phyloP scores from a whole-genome alignment of 2,888 invertebrate species.

The Drosophila helvetica region DNA sequence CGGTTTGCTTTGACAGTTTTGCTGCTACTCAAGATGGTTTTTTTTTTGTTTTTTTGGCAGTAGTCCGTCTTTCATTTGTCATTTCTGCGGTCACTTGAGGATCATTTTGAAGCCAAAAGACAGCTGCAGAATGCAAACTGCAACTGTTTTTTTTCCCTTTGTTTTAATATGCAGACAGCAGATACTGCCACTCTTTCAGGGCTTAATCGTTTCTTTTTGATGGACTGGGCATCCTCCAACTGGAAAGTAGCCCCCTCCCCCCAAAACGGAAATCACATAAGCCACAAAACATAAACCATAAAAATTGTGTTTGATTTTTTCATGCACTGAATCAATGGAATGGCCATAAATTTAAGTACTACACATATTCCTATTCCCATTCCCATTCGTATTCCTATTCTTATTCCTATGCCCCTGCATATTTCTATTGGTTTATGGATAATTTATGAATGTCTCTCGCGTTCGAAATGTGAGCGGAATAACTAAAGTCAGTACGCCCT shows the following conservation, averaged over 20 bases:
- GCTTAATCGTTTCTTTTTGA: constrained; percentile 58
- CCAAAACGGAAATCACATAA: constrained; percentile 71
- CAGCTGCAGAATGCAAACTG: constrained; percentile 24
- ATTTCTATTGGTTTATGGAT: constrained; percentile 56
- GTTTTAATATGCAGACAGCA: constrained; percentile 76
- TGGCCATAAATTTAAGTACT: constrained; percentile 68
- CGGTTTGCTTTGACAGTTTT: constrained; percentile 40
- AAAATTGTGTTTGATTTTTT: constrained; percentile 44
- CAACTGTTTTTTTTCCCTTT: constrained; percentile 33
- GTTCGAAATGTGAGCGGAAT: constrained; percentile 68
- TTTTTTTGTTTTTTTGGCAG: constrained; percentile 53
- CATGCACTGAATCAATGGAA: constrained; percentile 70
- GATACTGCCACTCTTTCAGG: constrained; percentile 50
- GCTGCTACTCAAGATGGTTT: constrained; percentile 30
- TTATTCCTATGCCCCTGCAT: constrained; percentile 5
- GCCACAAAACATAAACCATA: constrained; percentile 76
- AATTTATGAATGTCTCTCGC: constrained; percentile 78
- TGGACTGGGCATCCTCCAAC: constrained; percentile 69
- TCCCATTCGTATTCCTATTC: background rate
- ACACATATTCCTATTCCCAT: background rate
- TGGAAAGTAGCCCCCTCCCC: constrained; percentile 60
- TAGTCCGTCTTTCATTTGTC: constrained; percentile 74
- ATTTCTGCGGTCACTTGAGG: constrained; percentile 43
- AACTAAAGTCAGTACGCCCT: constrained; percentile 46
- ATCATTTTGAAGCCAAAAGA: constrained; percentile 29